Conservation (phyloP, 2,797 vertebrate species). For the Tachyglossus aculeatus region DNA sequence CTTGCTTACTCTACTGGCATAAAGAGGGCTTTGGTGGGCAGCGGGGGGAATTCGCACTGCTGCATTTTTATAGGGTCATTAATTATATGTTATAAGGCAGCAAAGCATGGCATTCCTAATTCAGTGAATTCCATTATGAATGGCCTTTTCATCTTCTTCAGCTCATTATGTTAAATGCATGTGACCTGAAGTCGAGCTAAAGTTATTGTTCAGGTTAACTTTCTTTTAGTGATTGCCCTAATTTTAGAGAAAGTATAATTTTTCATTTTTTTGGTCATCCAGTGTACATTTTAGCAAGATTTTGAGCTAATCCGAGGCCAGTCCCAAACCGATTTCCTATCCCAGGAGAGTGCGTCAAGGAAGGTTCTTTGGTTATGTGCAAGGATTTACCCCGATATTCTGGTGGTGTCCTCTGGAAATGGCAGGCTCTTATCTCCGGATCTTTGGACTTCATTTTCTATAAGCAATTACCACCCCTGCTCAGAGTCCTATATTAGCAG, state of each 20-base stretch:
- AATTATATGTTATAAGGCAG: constrained; percentile 72
- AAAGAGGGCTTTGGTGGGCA: constrained; percentile 56
- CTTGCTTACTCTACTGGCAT: constrained; percentile 54
- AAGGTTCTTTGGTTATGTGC: constrained; percentile 46
- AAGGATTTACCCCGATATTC: constrained; percentile 22
- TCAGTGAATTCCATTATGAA: constrained; percentile 70
- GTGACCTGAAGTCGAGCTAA: constrained; percentile 70
- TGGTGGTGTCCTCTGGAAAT: background rate
- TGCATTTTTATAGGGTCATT: constrained; percentile 71
- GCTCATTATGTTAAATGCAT: constrained; percentile 71
- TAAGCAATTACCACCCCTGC: too few relatives aligned
- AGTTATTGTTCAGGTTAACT: constrained; percentile 73
- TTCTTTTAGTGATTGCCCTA: constrained; percentile 68
- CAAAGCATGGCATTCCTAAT: constrained; percentile 69
- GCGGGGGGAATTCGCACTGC: constrained; percentile 52
- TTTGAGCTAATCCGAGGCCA: constrained; percentile 52
- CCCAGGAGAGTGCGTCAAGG: constrained; percentile 48
- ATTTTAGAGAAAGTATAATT: constrained; percentile 69
- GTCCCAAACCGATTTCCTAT: constrained; percentile 20
- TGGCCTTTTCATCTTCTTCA: constrained; percentile 74
- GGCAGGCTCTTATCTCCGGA: too few relatives aligned
- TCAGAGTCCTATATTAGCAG: too few relatives aligned
- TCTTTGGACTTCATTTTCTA: background rate
- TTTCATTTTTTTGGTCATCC: constrained; percentile 66
- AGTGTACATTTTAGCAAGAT: constrained; percentile 31